Percentiles rank a stretch among this genome's conserved stretches.
Conservation (phyloP, 2,113 vertebrate genomes). For the Smithornis capensis region DNA sequence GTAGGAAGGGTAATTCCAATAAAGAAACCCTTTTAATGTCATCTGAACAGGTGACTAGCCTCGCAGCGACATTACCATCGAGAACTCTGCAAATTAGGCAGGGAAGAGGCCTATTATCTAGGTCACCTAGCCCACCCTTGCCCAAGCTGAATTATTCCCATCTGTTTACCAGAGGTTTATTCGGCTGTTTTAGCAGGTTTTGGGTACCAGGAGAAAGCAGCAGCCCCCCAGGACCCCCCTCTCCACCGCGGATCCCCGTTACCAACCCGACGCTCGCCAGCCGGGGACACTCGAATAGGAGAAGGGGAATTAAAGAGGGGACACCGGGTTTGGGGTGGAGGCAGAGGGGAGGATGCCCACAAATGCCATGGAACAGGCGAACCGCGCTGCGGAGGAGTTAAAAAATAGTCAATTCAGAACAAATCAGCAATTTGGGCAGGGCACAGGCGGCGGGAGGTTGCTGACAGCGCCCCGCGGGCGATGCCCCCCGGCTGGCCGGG, state of each 20-base stretch:
- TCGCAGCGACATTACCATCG: not conserved
- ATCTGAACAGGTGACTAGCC: constrained; percentile 32
- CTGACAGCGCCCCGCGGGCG: not conserved
- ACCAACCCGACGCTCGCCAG: not conserved
- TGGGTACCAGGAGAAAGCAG: not conserved
- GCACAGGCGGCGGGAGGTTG: not conserved
- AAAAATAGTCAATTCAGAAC: not conserved
- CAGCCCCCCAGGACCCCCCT: not conserved
- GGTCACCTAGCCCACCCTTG: constrained; percentile 49
- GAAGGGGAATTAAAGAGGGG: not conserved
- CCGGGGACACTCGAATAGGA: not conserved
- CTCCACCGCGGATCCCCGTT: not conserved
- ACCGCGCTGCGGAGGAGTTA: not conserved
- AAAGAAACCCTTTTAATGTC: constrained; percentile 14
- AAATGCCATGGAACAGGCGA: not conserved
- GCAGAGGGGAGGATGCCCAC: not conserved
- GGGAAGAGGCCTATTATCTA: constrained; percentile 38
- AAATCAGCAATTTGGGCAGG: not conserved
- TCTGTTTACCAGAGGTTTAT: not conserved
- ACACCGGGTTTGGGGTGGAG: not conserved
- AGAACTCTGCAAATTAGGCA: constrained; percentile 40
- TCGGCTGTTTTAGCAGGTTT: not conserved
- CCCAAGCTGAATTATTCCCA: not conserved
- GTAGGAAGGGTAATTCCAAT: not conserved
- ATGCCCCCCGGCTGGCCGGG: not conserved